Conservation (phyloP, 2,797 vertebrate species). For the Sciurus vulgaris region DNA sequence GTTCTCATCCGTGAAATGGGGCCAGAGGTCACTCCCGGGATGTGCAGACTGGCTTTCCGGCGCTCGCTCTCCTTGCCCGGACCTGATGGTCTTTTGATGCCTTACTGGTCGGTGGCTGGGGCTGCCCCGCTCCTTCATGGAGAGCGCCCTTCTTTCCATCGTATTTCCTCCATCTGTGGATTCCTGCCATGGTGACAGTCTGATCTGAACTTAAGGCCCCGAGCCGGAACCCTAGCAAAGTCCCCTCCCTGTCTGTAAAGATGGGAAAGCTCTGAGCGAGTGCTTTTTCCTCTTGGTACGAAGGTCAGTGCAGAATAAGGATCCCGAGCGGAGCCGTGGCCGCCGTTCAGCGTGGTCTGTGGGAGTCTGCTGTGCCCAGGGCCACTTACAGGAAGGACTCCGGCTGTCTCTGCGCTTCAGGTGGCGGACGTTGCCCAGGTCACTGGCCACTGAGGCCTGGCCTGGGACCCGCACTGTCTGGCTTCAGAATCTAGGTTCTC, state of each 20-base stretch:
- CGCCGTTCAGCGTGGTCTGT: neutral
- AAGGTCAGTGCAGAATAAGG: neutral
- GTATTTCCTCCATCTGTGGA: neutral
- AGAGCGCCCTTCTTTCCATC: neutral
- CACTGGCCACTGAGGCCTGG: neutral
- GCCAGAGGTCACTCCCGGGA: neutral
- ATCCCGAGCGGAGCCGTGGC: neutral
- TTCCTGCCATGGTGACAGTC: neutral
- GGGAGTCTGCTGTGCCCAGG: neutral
- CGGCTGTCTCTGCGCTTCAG: neutral
- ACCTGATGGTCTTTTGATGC: neutral
- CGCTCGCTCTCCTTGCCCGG: too few relatives aligned
- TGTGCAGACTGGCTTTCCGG: too few relatives aligned
- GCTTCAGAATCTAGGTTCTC: neutral
- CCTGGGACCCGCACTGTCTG: neutral
- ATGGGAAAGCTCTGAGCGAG: neutral
- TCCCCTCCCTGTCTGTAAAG: neutral
- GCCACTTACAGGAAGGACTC: neutral
- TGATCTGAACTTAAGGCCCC: neutral
- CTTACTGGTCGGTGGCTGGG: neutral
- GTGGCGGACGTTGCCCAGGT: neutral
- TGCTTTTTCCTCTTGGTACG: conserved; percentile 65
- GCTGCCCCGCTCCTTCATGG: neutral
- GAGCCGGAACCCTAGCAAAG: neutral
- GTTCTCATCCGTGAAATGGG: neutral